A percentile compares a stretch with the other conserved stretches of the same genome.
Evolutionary conservation across 2,888 invertebrate genomes (phyloP).

Genomic region (Trichogramma evanescens): DNA sequence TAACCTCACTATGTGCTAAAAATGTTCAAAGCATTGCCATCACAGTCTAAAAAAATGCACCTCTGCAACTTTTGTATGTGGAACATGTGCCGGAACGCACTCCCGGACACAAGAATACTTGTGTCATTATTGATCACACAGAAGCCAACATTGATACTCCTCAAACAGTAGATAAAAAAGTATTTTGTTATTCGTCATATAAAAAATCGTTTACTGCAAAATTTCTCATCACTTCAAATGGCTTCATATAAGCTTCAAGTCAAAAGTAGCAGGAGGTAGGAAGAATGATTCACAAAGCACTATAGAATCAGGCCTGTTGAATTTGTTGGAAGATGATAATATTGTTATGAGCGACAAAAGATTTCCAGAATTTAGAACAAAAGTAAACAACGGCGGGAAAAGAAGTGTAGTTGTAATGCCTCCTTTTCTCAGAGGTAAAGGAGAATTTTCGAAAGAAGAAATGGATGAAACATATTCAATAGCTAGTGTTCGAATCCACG

Average conservation of each 20-base stretch:
- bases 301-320: constrained; percentile 21
- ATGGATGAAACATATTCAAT: constrained; percentile 2
- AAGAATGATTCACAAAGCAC: constrained; percentile 24
- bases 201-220: constrained; percentile 22
- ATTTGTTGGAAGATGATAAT: constrained; percentile 21
- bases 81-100: too few species aligned
- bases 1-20: too few species aligned
- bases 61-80: too few species aligned
- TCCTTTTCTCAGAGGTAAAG: constrained; percentile 4
- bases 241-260: constrained; percentile 18
- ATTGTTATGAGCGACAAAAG: constrained; percentile 24
- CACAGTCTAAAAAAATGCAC: too few species aligned
- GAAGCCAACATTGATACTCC: constrained; percentile 17
- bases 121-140: constrained; percentile 21
- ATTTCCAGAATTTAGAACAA: constrained; percentile 19
- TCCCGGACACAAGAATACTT: constrained; percentile 9
- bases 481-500: constrained; percentile 6
- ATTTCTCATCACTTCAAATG: constrained; percentile 23
- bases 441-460: constrained; percentile 6
- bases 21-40: too few species aligned
- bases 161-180: constrained; percentile 6
- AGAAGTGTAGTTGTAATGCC: constrained; percentile 14
- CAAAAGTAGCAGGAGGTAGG: constrained; percentile 22
- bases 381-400: constrained; percentile 12
- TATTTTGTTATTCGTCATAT: constrained; percentile 5